phyloP scores from a whole-genome alignment of 1,140 invertebrate species.

The Microvelia longipes region DNA sequence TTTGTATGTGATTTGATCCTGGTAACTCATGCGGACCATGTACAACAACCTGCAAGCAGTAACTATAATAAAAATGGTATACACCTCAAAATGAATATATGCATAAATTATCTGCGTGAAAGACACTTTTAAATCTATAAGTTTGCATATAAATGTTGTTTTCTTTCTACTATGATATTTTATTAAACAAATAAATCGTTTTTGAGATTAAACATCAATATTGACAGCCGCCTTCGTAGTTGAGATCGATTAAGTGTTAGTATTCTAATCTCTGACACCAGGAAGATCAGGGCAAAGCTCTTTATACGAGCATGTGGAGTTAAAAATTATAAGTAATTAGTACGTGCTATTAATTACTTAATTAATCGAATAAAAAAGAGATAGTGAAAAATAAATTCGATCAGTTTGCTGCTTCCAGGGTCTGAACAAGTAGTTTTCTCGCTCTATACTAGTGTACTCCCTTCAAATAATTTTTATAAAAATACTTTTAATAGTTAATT shows the following conservation, averaged over 20 bases:
- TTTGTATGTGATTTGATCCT: background rate
- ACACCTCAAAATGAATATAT: background rate
- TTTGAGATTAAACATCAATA: background rate
- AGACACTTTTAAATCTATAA: background rate
- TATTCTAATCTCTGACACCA: too few relatives aligned
- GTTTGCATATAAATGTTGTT: background rate
- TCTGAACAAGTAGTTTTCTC: background rate
- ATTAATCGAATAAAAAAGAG: too few relatives aligned
- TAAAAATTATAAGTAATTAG: too few relatives aligned
- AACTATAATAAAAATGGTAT: background rate
- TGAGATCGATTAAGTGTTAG: too few relatives aligned
- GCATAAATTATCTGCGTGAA: background rate
- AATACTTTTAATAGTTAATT: background rate
- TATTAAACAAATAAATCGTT: background rate
- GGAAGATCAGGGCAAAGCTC: too few relatives aligned
- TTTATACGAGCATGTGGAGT: too few relatives aligned
- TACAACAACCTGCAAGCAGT: constrained; percentile 1
- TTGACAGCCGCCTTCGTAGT: too few relatives aligned
- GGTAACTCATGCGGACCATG: constrained; percentile 1
- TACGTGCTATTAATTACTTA: too few relatives aligned
- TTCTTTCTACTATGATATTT: background rate
- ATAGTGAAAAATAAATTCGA: too few relatives aligned
- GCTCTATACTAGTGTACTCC: background rate
- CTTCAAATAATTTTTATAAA: background rate
- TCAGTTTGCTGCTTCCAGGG: too few relatives aligned